Evolutionary conservation across 2,113 vertebrate species (phyloP).

Genomic region (Chloroceryle aenea): DNA sequence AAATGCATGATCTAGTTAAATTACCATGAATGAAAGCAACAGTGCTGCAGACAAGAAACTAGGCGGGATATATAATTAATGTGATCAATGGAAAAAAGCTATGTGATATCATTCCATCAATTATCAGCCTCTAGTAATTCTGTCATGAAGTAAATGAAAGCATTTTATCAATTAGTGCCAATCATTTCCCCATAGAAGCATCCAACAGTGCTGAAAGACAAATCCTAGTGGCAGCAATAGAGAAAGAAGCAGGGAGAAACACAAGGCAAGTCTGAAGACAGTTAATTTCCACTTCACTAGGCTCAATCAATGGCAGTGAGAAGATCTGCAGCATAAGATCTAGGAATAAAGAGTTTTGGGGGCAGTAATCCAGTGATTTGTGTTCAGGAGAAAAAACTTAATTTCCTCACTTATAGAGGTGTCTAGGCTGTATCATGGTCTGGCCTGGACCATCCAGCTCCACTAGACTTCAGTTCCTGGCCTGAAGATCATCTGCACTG

Average conservation of each 20-base stretch:
- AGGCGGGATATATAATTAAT: slow-evolving; percentile 51
- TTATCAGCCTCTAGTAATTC: slow-evolving; percentile 60
- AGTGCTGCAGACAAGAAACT: background rate
- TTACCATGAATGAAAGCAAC: slow-evolving; percentile 14
- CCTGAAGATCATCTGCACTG: background rate
- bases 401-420: background rate
- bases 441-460: background rate
- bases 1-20: background rate
- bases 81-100: slow-evolving; percentile 24
- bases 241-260: background rate
- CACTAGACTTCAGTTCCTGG: background rate
- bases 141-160: slow-evolving; percentile 52
- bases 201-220: background rate
- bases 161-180: slow-evolving; percentile 56
- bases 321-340: background rate
- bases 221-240: background rate
- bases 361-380: background rate
- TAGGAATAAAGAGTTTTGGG: background rate
- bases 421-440: background rate
- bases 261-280: background rate
- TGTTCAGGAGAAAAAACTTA: background rate
- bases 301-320: background rate
- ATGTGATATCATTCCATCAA: slow-evolving; percentile 34
- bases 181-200: background rate
- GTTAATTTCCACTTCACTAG: background rate